phyloP scores from a whole-genome alignment of 37 sponge, comb jelly and placozoan genomes.

The Theonella swinhoei region DNA sequence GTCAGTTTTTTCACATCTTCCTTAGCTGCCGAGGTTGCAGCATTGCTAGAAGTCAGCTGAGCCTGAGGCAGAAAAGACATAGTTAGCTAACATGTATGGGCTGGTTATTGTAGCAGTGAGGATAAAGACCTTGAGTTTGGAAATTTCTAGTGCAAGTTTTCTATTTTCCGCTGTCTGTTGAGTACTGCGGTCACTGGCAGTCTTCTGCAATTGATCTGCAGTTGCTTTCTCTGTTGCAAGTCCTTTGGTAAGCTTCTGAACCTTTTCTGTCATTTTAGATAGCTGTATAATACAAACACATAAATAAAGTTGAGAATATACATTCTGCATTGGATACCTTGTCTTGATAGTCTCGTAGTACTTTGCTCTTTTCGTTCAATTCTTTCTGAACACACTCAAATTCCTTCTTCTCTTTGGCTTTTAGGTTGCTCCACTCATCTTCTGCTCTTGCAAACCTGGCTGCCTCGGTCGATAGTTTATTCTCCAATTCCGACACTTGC shows the following conservation, averaged over 20 bases:
- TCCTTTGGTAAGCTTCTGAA: slow-evolving; percentile 36
- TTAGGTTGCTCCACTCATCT: background rate
- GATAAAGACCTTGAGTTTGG: slow-evolving; percentile 47
- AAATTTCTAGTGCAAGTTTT: slow-evolving; percentile 58
- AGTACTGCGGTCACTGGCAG: slow-evolving; percentile 3
- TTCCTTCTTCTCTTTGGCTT: slow-evolving; percentile 10
- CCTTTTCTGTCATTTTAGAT: slow-evolving; percentile 50
- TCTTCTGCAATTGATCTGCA: slow-evolving; percentile 31
- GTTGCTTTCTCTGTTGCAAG: slow-evolving; percentile 32
- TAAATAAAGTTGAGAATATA: no score
- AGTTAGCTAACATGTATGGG: no score
- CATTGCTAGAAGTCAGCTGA: slow-evolving; percentile 28
- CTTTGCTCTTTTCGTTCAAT: slow-evolving; percentile 33
- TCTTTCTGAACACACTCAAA: slow-evolving; percentile 5
- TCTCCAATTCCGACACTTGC: background rate
- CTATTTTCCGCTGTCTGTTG: slow-evolving; percentile 54
- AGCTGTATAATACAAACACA: slow-evolving; percentile 13
- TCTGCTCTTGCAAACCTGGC: background rate
- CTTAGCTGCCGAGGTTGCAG: slow-evolving; percentile 26
- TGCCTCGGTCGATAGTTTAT: background rate
- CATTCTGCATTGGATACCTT: no score
- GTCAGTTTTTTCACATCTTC: slow-evolving; percentile 56
- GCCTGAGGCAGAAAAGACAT: slow-evolving; percentile 12
- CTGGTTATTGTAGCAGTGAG: no score
- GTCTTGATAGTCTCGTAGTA: slow-evolving; percentile 55